phyloP scores from a whole-genome alignment of 1,140 invertebrate species.

The Drosophila bocki region DNA sequence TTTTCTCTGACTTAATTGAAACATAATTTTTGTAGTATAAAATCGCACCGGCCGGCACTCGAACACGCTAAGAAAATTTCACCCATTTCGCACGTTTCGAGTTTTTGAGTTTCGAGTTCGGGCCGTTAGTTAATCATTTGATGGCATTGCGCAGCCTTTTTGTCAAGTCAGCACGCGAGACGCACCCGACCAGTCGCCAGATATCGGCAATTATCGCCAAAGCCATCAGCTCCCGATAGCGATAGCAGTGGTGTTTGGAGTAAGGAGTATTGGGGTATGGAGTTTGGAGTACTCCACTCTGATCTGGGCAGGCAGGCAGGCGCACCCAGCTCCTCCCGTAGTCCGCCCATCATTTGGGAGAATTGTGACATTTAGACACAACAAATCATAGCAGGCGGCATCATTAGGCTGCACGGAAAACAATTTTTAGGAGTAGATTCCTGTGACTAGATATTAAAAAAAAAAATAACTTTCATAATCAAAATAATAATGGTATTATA shows the following conservation, averaged over 20 bases:
- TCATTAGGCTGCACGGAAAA: slow-evolving; percentile 61
- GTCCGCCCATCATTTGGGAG: slow-evolving; percentile 57
- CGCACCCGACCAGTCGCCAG: slow-evolving; percentile 45
- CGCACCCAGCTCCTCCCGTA: slow-evolving; percentile 17
- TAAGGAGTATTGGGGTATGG: neutral
- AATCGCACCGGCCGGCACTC: slow-evolving; percentile 63
- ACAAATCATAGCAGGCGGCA: slow-evolving; percentile 76
- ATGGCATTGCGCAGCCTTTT: slow-evolving; percentile 75
- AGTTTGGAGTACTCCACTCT: neutral
- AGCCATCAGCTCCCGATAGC: slow-evolving; percentile 69
- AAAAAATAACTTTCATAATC: no score
- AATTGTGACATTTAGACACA: slow-evolving; percentile 82
- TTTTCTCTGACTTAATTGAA: slow-evolving; percentile 80
- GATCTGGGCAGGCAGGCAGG: slow-evolving; percentile 12
- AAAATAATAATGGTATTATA: neutral
- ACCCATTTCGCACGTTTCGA: slow-evolving; percentile 77
- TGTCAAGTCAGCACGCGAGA: slow-evolving; percentile 70
- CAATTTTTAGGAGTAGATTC: neutral
- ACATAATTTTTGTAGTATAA: slow-evolving; percentile 80
- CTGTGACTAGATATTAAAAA: neutral
- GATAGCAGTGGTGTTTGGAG: slow-evolving; percentile 18
- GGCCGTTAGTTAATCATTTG: slow-evolving; percentile 81
- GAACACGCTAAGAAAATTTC: slow-evolving; percentile 70
- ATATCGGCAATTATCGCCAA: slow-evolving; percentile 74
- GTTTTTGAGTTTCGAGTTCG: slow-evolving; percentile 4